Conservation (phyloP, 2,113 vertebrate genomes). For the Empidonax traillii region DNA sequence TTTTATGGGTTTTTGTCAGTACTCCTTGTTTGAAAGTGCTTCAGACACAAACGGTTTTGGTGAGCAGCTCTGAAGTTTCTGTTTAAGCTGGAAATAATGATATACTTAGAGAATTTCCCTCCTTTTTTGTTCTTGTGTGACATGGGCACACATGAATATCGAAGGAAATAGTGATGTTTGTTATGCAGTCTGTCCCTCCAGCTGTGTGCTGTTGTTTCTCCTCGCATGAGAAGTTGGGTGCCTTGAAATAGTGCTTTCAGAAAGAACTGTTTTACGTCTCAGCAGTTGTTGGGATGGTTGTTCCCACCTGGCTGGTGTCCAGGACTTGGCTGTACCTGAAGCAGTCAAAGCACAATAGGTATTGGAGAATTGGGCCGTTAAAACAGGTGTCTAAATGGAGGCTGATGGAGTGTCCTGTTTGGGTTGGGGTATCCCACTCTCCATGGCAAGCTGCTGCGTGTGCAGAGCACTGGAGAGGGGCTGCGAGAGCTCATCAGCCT, state of each 20-base stretch:
- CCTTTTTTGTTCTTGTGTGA: background rate
- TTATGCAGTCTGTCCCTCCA: rapidly evolving
- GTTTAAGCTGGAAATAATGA: background rate
- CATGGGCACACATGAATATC: rapidly evolving
- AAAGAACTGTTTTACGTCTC: background rate
- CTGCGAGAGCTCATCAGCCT: conserved; percentile 22
- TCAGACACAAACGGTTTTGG: no score
- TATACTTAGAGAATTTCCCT: no score
- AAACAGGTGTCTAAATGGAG: rapidly evolving
- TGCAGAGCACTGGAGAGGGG: conserved; percentile 9
- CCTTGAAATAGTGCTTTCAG: background rate
- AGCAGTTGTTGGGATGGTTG: background rate
- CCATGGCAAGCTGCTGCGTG: background rate
- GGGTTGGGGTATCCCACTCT: background rate
- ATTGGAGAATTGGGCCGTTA: background rate
- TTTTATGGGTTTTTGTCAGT: background rate
- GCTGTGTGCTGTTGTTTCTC: background rate
- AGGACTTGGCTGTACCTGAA: background rate
- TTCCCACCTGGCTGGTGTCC: rapidly evolving
- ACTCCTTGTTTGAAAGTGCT: background rate
- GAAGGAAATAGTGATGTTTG: background rate
- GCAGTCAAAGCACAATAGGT: background rate
- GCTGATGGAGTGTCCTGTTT: background rate
- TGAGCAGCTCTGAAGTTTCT: background rate
- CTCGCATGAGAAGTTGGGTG: background rate